These are phyloP conservation scores for Ptilodon capucinus DNA, from an alignment of 2,888 invertebrate species.

Conservation along the genomic window DNA sequence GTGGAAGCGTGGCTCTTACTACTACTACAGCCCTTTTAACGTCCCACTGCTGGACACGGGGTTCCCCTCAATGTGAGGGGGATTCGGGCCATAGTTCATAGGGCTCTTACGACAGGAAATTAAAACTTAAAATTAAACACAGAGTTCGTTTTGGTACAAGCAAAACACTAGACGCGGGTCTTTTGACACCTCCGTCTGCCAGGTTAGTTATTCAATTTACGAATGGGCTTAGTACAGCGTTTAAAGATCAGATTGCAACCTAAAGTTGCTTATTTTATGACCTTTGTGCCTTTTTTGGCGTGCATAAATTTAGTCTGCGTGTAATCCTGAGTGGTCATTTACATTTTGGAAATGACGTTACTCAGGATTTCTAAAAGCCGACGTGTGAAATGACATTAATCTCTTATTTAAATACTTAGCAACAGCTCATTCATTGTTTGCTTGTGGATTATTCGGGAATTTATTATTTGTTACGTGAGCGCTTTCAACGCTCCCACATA, in stretches of 20 bases:
- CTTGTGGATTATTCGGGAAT: constrained; percentile 35
- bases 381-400: constrained; percentile 67
- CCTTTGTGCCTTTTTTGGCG: background rate
- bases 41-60: too few species aligned
- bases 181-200: too few species aligned
- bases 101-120: too few species aligned
- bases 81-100: too few species aligned
- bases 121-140: too few species aligned
- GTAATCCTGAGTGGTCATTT: constrained; percentile 44
- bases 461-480: constrained; percentile 19
- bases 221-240: background rate
- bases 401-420: constrained; percentile 62
- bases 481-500: background rate
- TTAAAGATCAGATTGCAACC: background rate
- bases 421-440: constrained; percentile 44
- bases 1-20: too few species aligned
- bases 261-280: background rate
- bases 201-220: too few species aligned
- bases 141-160: too few species aligned
- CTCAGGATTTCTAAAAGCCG: constrained; percentile 60
- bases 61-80: too few species aligned
- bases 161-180: too few species aligned
- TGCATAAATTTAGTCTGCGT: constrained; percentile 9
- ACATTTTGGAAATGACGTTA: constrained; percentile 51
- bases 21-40: too few species aligned